A percentile compares a stretch with the other conserved stretches of the same genome.
These are phyloP conservation scores for Eilema depressum DNA, from an alignment of 2,888 invertebrate genomes.

Conservation along the genomic window DNA sequence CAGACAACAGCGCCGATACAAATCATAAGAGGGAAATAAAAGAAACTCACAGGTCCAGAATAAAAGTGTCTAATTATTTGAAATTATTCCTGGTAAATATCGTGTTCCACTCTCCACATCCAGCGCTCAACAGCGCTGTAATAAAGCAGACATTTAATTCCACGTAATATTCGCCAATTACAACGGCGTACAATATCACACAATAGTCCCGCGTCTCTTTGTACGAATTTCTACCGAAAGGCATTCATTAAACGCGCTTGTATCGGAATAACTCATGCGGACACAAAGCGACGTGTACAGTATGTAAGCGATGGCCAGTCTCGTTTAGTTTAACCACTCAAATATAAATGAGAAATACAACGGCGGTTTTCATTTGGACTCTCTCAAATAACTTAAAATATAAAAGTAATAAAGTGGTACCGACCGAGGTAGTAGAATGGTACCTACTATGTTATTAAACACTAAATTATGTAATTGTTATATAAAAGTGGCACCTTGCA, in stretches of 20 bases:
- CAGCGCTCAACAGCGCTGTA: background rate
- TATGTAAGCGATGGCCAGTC: background rate
- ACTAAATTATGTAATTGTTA: background rate
- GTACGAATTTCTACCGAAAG: background rate
- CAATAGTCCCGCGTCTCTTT: conserved; percentile 9
- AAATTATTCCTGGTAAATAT: background rate
- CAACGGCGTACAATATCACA: background rate
- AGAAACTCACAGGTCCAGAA: background rate
- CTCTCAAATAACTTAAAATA: too few species aligned
- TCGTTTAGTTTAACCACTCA: background rate
- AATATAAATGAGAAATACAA: background rate
- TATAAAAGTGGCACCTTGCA: background rate
- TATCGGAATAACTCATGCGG: conserved; percentile 6
- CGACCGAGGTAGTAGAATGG: too few species aligned
- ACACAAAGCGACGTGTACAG: background rate
- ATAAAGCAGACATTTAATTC: conserved; percentile 3
- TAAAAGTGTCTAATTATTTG: background rate
- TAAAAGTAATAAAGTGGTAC: too few species aligned
- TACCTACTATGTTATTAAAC: too few species aligned
- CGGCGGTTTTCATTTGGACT: too few species aligned
- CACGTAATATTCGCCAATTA: conserved; percentile 10
- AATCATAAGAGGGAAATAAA: background rate
- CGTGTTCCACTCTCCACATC: background rate
- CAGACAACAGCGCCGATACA: background rate
- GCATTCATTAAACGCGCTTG: conserved; percentile 14